Evolutionary conservation across 2,113 vertebrate species (phyloP), one percentile per base, ranked within the genome.

Genomic region (Cariama cristata): DNA sequence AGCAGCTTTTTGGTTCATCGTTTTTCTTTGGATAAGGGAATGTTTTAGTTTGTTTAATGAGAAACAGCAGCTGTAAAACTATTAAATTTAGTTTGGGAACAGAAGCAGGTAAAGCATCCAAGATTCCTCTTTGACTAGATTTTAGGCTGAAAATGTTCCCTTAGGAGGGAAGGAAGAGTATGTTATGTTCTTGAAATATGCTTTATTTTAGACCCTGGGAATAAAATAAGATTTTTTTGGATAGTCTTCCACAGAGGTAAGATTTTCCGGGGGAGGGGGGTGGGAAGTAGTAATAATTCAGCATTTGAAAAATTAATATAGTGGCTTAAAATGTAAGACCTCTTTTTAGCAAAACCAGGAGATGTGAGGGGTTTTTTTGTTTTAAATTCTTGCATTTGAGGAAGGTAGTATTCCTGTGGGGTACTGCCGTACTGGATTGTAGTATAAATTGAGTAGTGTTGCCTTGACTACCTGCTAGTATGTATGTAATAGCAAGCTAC

Each of bases 401-500:
- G 62, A 60, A 40, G 27, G 19, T 13, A 6, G 4, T 49, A 3
- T 17, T 79, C 21, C 27, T 32, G 9, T 18, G 21, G 9, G 49
- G 18, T 35, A 2, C 38, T 58, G 3, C n/a, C 84, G 0, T 60
- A 2, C 14, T 24, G 26, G 21, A 7, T 38, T 12, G 11, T 8
- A 13, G 13, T 6, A 28, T 28, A 14, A n/a, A 9, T 1, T 10
- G 23, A 21, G 40, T 6, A 18, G 33, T n/a, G 68, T 7, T 59
- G 30, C 40, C 49, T 11, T 28, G 40, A 8, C 33, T 72, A 0
- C 35, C 40, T 67, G 32, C 8, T 71, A 1, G 40, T 47, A 1
- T 0, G 0, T 17, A 0, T 12, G 0, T 4, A 10, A 7, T 17
- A 27, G 1, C 26, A 21, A 1, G 26, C 50, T 38, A 0, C 8